Conservation (phyloP, 2,888 invertebrate genomes). For the Drosophila atripex region DNA sequence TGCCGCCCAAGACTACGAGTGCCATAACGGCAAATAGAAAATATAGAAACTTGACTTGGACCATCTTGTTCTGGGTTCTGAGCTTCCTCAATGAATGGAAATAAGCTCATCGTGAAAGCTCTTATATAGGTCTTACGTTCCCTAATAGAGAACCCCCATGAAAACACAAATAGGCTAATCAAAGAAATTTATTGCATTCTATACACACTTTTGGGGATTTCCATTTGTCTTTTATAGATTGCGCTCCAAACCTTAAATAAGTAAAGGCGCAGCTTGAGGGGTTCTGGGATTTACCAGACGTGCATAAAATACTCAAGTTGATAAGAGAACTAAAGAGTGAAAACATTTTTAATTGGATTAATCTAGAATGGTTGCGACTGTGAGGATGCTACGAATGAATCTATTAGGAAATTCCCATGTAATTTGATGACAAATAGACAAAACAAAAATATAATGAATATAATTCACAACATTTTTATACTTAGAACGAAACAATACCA, state of each 20-base stretch:
- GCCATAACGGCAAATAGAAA: constrained; percentile 12
- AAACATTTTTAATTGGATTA: no score
- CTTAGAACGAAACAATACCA: not conserved
- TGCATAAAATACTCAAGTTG: not conserved
- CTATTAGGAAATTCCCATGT: no score
- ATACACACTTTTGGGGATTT: not conserved
- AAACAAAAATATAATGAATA: no score
- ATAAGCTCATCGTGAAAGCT: not conserved
- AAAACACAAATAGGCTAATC: not conserved
- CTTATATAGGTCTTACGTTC: not conserved
- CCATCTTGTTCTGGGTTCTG: constrained; percentile 1
- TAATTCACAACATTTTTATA: no score
- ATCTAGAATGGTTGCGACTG: no score
- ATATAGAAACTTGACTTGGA: constrained; percentile 8
- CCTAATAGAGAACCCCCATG: not conserved
- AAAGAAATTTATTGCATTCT: not conserved
- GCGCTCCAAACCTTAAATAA: not conserved
- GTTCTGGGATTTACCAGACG: not conserved
- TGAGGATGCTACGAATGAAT: no score
- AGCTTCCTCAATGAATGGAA: not conserved
- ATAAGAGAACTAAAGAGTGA: not conserved
- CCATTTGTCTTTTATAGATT: not conserved
- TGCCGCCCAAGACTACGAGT: not conserved
- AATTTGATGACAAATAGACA: no score
- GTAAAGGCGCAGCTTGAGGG: not conserved